phyloP scores from a whole-genome alignment of 2,113 vertebrate genomes.

The Epinephelus cyanopodus region DNA sequence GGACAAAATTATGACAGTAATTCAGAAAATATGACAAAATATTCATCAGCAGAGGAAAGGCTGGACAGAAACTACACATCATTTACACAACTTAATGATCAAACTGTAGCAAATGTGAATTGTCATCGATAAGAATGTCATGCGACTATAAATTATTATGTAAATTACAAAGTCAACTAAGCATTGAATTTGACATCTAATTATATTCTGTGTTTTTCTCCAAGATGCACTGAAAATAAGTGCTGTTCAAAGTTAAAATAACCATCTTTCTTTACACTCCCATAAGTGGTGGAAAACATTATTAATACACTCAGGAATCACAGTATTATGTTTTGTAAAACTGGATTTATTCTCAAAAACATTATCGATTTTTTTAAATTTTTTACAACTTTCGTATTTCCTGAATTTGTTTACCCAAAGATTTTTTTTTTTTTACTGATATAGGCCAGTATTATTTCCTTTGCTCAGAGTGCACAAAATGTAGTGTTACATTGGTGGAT shows the following conservation, averaged over 20 bases:
- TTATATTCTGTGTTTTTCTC: conserved; percentile 28
- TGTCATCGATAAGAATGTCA: conserved; percentile 10
- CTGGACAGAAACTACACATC: conserved; percentile 22
- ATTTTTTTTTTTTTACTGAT: too few species aligned
- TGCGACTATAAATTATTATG: conserved; percentile 19
- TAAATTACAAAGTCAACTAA: not conserved
- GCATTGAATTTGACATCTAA: conserved; percentile 13
- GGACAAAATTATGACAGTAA: conserved; percentile 18
- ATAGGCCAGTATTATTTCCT: too few species aligned
- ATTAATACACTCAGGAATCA: too few species aligned
- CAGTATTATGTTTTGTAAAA: too few species aligned
- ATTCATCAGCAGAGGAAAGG: conserved; percentile 11
- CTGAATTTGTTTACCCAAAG: too few species aligned
- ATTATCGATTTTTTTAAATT: too few species aligned
- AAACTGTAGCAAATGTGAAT: not conserved
- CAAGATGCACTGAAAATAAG: conserved; percentile 30
- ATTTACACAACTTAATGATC: conserved; percentile 30
- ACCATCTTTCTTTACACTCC: conserved; percentile 16
- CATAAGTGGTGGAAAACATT: not conserved
- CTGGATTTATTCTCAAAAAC: too few species aligned
- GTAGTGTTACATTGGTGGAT: too few species aligned
- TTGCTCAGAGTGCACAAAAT: too few species aligned
- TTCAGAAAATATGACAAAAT: conserved; percentile 12
- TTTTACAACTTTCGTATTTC: too few species aligned
- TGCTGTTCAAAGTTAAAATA: not conserved